Percentiles rank a stretch among this genome's conserved stretches.
Evolutionary conservation across 2,888 invertebrate species (phyloP).

Genomic region (Axea sp.): DNA sequence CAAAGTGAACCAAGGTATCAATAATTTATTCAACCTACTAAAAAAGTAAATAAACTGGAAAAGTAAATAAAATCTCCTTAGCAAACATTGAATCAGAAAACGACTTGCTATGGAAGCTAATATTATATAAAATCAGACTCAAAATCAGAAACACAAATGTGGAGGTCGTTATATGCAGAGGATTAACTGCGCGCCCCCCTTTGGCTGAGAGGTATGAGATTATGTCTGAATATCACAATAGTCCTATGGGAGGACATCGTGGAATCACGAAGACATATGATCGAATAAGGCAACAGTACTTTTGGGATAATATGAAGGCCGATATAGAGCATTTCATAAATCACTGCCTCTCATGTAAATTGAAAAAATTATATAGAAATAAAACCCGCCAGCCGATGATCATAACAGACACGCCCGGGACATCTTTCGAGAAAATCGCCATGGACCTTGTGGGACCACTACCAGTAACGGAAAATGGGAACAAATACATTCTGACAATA

Average conservation of each 20-base stretch:
- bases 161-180: background rate
- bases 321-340: too few species aligned
- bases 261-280: background rate
- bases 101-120: too few species aligned
- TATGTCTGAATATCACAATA: background rate
- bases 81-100: too few species aligned
- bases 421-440: background rate
- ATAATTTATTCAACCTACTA: too few species aligned
- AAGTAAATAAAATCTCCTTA: too few species aligned
- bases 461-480: background rate
- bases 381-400: too few species aligned
- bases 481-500: background rate
- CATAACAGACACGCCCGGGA: background rate
- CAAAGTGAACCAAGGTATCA: too few species aligned
- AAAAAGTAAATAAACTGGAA: too few species aligned
- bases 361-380: background rate
- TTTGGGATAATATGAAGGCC: background rate
- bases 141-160: background rate
- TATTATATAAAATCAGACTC: too few species aligned
- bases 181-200: background rate
- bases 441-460: background rate
- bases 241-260: background rate
- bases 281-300: background rate
- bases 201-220: background rate
- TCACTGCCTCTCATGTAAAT: too few species aligned